These are phyloP conservation scores for Chrysaora quinquecirrha DNA, from an alignment of 30 jellyfish, hydroid and myxozoan genomes.

Conservation along the genomic window DNA sequence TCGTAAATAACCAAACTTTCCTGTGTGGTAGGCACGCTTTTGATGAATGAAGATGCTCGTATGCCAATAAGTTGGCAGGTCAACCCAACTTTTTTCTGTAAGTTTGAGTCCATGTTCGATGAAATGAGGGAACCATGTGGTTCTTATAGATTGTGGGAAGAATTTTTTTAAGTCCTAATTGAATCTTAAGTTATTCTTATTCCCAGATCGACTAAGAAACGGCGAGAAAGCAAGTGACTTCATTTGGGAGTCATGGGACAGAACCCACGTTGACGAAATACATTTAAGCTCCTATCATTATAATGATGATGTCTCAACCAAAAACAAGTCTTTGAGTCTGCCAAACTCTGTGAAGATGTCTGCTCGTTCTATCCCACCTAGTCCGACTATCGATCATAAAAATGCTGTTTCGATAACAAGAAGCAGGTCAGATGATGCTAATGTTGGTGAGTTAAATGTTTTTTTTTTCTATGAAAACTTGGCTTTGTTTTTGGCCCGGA, in stretches of 20 bases:
- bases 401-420: constrained; percentile 69
- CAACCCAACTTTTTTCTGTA: too few species aligned
- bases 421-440: constrained; percentile 92
- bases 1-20: too few species aligned
- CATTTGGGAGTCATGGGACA: constrained; percentile 83
- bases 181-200: background rate
- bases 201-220: constrained; percentile 69
- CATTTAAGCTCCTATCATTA: constrained; percentile 27
- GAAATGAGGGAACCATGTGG: background rate
- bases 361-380: constrained; percentile 88
- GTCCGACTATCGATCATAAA: constrained; percentile 64
- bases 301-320: background rate
- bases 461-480: too few species aligned
- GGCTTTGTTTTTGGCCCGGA: too few species aligned
- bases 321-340: constrained; percentile 44
- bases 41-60: too few species aligned
- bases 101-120: background rate
- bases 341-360: constrained; percentile 33
- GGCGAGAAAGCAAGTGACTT: constrained; percentile 88
- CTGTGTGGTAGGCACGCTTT: too few species aligned
- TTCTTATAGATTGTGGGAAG: background rate
- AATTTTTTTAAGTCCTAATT: background rate
- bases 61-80: background rate
- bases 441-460: constrained; percentile 83
- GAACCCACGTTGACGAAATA: constrained; percentile 11